These are phyloP conservation scores for Oryctolagus cuniculus DNA, from an alignment of 2,113 vertebrate genomes.

Conservation along the genomic window mOryCun1.1 NC_091438.1:12766501-12767000, in stretches of 20 bases:
- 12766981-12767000: not conserved
- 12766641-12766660: not conserved
- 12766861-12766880: not conserved
- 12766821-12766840: no score
- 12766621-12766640: not conserved
- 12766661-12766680: not conserved
- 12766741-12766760: not conserved
- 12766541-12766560: not conserved
- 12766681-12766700: not conserved
- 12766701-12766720: not conserved
- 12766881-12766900: not conserved
- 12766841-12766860: not conserved
- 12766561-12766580: conserved; percentile 28
- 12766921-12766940: not conserved
- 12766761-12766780: not conserved
- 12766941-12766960: not conserved
- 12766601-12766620: not conserved
- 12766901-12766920: not conserved
- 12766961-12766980: not conserved
- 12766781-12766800: not conserved
- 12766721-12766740: not conserved
- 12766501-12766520: conserved; percentile 34
- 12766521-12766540: conserved; percentile 20
- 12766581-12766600: not conserved
- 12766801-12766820: not conserved